Conservation (phyloP, 2,113 vertebrate species). For the Eonycteris spelaea region DNA sequence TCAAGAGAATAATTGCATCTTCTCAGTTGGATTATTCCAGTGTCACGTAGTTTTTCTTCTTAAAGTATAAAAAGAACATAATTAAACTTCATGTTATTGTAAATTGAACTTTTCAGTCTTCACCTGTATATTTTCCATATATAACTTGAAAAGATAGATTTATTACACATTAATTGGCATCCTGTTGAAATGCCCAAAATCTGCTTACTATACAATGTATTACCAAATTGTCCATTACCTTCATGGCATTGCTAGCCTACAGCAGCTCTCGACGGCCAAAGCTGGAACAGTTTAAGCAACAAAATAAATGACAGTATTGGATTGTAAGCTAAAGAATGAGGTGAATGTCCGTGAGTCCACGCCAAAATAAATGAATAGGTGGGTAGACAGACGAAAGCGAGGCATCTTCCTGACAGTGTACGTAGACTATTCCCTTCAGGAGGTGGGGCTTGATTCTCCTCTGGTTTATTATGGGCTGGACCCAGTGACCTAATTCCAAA, state of each 20-base stretch:
- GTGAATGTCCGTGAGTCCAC: neutral
- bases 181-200: neutral
- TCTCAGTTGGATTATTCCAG: neutral
- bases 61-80: neutral
- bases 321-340: neutral
- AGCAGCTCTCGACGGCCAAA: neutral
- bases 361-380: neutral
- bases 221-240: neutral
- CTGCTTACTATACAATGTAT: neutral
- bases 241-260: neutral
- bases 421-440: neutral
- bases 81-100: neutral
- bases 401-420: neutral
- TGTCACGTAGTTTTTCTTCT: neutral
- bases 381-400: neutral
- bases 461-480: neutral
- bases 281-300: neutral
- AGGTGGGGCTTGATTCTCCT: neutral
- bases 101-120: neutral
- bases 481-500: neutral
- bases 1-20: neutral
- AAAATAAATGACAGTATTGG: neutral
- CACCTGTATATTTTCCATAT: neutral
- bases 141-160: constrained; percentile 1
- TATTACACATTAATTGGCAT: neutral